A percentile compares a stretch with the other conserved stretches of the same genome.
Conservation (phyloP, 37 sponge, comb jelly and placozoan genomes). For the Halichondria panicea region DNA sequence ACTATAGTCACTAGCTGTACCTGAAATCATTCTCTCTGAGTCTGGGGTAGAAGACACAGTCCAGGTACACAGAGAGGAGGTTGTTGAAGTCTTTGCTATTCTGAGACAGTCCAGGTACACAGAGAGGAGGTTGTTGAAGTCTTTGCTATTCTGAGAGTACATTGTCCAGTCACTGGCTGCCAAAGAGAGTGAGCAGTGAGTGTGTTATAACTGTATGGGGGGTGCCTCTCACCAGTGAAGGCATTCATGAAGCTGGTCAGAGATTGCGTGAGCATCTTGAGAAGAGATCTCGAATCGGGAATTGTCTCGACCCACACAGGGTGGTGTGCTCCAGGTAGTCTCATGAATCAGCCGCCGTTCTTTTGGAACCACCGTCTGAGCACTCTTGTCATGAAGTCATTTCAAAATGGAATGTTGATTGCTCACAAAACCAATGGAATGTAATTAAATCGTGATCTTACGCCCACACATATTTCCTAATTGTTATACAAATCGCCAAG, state of each 20-base stretch:
- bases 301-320: conserved; percentile 90
- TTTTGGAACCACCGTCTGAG: no score
- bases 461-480: no score
- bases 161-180: conserved; percentile 86
- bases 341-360: no score
- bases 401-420: no score
- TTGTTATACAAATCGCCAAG: no score
- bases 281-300: conserved; percentile 96
- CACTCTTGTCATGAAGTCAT: no score
- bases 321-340: no score
- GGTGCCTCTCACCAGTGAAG: conserved; percentile 93
- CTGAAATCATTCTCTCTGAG: conserved; percentile 82
- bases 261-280: conserved; percentile 96
- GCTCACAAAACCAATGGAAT: no score
- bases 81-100: conserved; percentile 86
- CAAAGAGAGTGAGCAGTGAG: neutral
- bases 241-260: conserved; percentile 98
- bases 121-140: conserved; percentile 86
- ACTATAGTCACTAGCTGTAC: conserved; percentile 8
- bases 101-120: conserved; percentile 94
- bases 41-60: conserved; percentile 87
- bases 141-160: conserved; percentile 85
- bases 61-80: conserved; percentile 88
- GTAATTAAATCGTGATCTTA: no score
- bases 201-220: no score